Conservation (phyloP, 1,140 invertebrate genomes). For the Atta cephalotes region DNA sequence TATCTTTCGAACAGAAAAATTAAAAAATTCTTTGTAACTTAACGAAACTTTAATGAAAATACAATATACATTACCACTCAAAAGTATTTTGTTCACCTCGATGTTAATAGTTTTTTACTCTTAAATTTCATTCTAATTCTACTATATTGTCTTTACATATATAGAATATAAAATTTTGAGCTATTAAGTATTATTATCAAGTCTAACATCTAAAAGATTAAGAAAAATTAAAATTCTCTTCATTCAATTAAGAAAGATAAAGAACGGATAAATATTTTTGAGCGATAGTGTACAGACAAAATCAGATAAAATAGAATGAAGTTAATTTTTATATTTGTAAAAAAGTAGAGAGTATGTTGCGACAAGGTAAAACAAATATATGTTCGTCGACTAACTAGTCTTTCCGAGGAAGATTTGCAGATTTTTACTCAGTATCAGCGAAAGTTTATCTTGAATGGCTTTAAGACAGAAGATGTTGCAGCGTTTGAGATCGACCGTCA, state of each 20-base stretch:
- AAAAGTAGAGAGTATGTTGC: conserved; percentile 29
- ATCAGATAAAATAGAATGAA: not conserved
- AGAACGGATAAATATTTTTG: too few relatives aligned
- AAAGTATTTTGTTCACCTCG: too few relatives aligned
- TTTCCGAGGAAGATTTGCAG: conserved; percentile 75
- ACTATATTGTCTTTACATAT: too few relatives aligned
- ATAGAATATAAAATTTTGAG: too few relatives aligned
- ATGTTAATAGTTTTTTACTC: too few relatives aligned
- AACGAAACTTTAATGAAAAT: not conserved
- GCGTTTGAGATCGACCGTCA: conserved; percentile 73
- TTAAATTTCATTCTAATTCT: too few relatives aligned
- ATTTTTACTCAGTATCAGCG: conserved; percentile 77
- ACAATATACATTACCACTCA: too few relatives aligned
- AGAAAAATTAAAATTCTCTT: too few relatives aligned
- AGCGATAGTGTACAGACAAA: not conserved
- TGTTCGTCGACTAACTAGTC: conserved; percentile 75
- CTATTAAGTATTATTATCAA: too few relatives aligned
- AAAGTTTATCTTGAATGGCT: conserved; percentile 80
- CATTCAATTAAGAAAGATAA: too few relatives aligned
- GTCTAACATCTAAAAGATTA: too few relatives aligned
- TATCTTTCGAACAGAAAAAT: not conserved
- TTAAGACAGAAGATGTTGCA: conserved; percentile 79
- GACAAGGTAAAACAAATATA: conserved; percentile 23
- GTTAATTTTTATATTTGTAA: not conserved
- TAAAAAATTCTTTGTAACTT: not conserved